Base-by-base conservation (phyloP, 2,888 invertebrate species). In the Exocentrus adspersus region DNA sequence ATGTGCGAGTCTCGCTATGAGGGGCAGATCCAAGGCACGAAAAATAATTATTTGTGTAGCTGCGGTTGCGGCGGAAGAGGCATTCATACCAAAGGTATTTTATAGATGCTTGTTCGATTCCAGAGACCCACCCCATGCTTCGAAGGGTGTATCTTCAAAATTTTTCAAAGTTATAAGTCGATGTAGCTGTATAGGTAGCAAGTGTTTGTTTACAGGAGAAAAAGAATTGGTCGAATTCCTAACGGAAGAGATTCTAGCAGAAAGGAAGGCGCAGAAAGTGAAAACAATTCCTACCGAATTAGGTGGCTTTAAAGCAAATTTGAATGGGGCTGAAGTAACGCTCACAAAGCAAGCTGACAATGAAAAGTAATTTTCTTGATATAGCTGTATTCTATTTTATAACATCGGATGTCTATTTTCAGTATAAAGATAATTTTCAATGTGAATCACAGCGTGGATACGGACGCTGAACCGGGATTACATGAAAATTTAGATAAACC, bases 371-470 rank as follows among this genome's bases (percentile, higher is more conserved):
- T 37, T 10, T 32, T n/a, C 14, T 37, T 14, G 12, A 12, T 37
- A 5, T 24, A 24, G 24, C 7, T 37, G 2, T n/a, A 37, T 12
- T 4, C 12, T 4, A 12, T n/a, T n/a, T 7, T 1, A 12, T 12
- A 12, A n/a, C 2, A 12, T 37, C 14, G 3, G n/a, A n/a, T 37
- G n/a, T n/a, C 1, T 32, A n/a, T 37, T 37, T 37, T n/a, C 6
- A 37, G 37, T 3, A 37, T 95, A 67, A 87, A 86, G 53, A 87
- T 98, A 45, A 90, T 88, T 60, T 93, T 97, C 81, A 97, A 97
- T 80, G 92, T 98, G 0, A 98, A 98, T 82, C 95, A 97, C 82
- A 93, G 96, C 0, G 97, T 98, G 0, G 95, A 97, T 79, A 87
- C 93, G 0, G 94, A 94, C 54, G 78, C 87, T 2, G 91, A 90